Percentiles rank a stretch among this genome's conserved stretches.
These are phyloP conservation scores for Pimpla rufipes DNA, from an alignment of 2,888 invertebrate species.

Conservation along the genomic window DNA sequence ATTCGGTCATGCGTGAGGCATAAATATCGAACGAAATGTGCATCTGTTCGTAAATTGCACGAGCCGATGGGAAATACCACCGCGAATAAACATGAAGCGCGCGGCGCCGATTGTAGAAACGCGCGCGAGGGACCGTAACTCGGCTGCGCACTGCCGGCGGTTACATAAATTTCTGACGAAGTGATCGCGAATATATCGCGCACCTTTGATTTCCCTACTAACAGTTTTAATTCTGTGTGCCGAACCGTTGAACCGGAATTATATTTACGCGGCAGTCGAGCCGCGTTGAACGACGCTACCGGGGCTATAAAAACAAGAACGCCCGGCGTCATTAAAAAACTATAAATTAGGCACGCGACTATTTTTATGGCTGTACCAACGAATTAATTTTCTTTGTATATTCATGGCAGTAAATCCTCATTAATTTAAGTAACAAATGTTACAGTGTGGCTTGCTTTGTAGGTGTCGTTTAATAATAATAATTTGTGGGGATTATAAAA, in stretches of 20 bases:
- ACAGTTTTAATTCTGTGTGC: background rate
- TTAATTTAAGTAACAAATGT: too few species aligned
- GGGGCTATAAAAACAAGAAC: background rate
- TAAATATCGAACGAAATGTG: conserved; percentile 51
- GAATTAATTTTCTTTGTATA: too few species aligned
- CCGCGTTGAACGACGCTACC: background rate
- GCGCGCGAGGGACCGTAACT: background rate
- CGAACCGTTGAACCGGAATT: background rate
- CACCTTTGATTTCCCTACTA: conserved; percentile 5
- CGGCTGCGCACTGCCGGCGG: background rate
- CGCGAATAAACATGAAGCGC: conserved; percentile 61
- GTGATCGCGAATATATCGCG: conserved; percentile 14
- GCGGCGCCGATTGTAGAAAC: conserved; percentile 27
- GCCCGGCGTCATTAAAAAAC: background rate
- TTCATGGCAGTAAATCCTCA: too few species aligned
- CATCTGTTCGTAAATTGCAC: conserved; percentile 63
- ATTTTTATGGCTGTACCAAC: too few species aligned
- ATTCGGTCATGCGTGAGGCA: conserved; percentile 45
- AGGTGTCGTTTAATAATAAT: too few species aligned
- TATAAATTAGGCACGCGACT: too few species aligned
- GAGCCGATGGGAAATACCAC: conserved; percentile 53
- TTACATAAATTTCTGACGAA: conserved; percentile 33
- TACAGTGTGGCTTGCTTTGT: too few species aligned
- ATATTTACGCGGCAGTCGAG: background rate
- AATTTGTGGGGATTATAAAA: too few species aligned